Percentiles rank a stretch among this genome's conserved stretches.
Conservation (phyloP, 2,888 invertebrate genomes). For the Standfussiana lucernea region DNA sequence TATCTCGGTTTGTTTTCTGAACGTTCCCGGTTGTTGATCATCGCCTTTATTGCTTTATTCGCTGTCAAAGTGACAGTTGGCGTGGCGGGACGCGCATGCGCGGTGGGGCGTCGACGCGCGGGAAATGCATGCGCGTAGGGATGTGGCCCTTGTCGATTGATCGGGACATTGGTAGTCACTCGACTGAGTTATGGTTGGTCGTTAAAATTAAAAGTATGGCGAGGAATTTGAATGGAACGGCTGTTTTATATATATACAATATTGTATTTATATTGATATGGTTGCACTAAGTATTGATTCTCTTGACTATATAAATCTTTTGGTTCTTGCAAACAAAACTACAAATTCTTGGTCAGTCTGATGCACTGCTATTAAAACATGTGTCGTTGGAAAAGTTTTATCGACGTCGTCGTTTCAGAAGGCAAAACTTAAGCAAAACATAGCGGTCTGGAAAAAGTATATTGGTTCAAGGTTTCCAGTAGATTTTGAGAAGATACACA, state of each 20-base stretch:
- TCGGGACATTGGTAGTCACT: conserved; percentile 59
- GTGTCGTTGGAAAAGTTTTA: neutral
- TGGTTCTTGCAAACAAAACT: neutral
- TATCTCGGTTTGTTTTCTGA: conserved; percentile 75
- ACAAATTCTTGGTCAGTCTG: neutral
- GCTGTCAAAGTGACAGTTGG: conserved; percentile 71
- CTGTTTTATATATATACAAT: neutral
- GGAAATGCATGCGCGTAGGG: conserved; percentile 61
- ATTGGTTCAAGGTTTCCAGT: neutral
- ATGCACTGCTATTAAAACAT: neutral
- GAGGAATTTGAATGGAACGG: conserved; percentile 36
- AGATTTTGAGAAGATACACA: neutral
- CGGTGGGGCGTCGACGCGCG: conserved; percentile 71
- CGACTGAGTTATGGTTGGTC: conserved; percentile 54
- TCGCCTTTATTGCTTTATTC: conserved; percentile 69
- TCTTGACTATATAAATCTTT: neutral
- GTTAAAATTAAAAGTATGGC: conserved; percentile 60
- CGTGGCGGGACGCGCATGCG: conserved; percentile 69
- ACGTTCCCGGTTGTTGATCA: conserved; percentile 72
- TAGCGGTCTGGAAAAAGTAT: neutral
- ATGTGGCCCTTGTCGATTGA: conserved; percentile 61
- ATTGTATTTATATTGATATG: conserved; percentile 3
- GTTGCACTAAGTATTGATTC: conserved; percentile 12
- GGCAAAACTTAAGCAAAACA: neutral
- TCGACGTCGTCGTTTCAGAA: neutral